phyloP scores from a whole-genome alignment of 2,888 invertebrate species.

The Trachelus iudaicus region DNA sequence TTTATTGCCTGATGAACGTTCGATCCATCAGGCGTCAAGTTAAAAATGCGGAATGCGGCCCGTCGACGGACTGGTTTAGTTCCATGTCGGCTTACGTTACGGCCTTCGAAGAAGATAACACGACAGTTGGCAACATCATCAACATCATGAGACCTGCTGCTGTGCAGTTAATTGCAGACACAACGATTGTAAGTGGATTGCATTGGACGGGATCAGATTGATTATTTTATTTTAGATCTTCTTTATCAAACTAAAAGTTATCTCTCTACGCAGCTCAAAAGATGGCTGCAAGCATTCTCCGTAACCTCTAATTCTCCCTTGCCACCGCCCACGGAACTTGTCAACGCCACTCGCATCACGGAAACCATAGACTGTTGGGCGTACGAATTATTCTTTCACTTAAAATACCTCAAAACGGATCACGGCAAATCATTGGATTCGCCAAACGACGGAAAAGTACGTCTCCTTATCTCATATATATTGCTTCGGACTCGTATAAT shows the following conservation, averaged over 20 bases:
- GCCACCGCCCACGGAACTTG: constrained; percentile 34
- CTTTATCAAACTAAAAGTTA: constrained; percentile 1
- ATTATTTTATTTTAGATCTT: constrained; percentile 4
- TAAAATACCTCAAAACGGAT: constrained; percentile 52
- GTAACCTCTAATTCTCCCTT: constrained; percentile 24
- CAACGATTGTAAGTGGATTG: constrained; percentile 43
- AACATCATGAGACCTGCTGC: constrained; percentile 47
- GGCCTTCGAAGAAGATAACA: constrained; percentile 37
- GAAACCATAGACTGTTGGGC: constrained; percentile 59
- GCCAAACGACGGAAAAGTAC: too few relatives aligned
- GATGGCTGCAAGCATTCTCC: constrained; percentile 51
- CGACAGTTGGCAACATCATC: constrained; percentile 45
- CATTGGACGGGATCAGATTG: not conserved
- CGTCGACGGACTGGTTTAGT: constrained; percentile 32
- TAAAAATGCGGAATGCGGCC: constrained; percentile 42
- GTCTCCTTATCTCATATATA: too few relatives aligned
- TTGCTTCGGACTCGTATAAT: too few relatives aligned
- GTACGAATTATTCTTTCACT: constrained; percentile 57
- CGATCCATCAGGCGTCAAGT: constrained; percentile 34
- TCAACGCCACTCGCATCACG: constrained; percentile 46
- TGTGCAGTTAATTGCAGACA: constrained; percentile 54
- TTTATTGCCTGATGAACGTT: not conserved
- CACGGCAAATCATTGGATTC: constrained; percentile 12
- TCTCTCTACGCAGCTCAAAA: constrained; percentile 44
- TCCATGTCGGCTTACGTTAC: constrained; percentile 34